These are phyloP conservation scores for Limnephilus auricula DNA, from an alignment of 2,888 invertebrate genomes.

Conservation along the genomic window DNA sequence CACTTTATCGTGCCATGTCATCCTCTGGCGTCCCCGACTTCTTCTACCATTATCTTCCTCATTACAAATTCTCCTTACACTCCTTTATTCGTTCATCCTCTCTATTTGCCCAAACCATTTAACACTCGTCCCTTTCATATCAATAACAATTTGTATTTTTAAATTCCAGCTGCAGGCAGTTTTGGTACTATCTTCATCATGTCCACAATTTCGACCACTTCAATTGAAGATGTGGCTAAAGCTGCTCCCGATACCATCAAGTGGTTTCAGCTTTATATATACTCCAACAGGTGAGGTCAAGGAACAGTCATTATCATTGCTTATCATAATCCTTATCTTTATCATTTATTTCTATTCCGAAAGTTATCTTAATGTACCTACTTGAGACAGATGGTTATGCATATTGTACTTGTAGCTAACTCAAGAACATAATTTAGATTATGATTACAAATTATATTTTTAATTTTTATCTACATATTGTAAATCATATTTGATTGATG, in stretches of 20 bases:
- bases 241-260: conserved; percentile 86
- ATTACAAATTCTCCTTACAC: too few relatives aligned
- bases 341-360: not conserved
- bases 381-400: not conserved
- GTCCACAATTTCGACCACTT: conserved; percentile 91
- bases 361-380: not conserved
- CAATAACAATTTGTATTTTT: not conserved
- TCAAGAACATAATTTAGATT: not conserved
- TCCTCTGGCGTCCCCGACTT: too few relatives aligned
- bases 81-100: too few relatives aligned
- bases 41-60: too few relatives aligned
- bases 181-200: conserved; percentile 87
- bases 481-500: not conserved
- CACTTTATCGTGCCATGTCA: too few relatives aligned
- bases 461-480: not conserved
- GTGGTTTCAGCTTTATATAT: conserved; percentile 96
- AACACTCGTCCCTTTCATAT: too few relatives aligned
- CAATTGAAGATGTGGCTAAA: conserved; percentile 90
- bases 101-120: too few relatives aligned
- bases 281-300: conserved; percentile 83
- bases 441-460: not conserved
- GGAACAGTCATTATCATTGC: not conserved
- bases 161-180: conserved; percentile 82
- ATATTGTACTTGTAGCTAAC: not conserved
- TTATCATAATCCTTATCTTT: not conserved